Percentiles rank a stretch among this genome's conserved stretches.
Evolutionary conservation across 2,797 vertebrate species (phyloP).

Genomic region (Manis javanica): DNA sequence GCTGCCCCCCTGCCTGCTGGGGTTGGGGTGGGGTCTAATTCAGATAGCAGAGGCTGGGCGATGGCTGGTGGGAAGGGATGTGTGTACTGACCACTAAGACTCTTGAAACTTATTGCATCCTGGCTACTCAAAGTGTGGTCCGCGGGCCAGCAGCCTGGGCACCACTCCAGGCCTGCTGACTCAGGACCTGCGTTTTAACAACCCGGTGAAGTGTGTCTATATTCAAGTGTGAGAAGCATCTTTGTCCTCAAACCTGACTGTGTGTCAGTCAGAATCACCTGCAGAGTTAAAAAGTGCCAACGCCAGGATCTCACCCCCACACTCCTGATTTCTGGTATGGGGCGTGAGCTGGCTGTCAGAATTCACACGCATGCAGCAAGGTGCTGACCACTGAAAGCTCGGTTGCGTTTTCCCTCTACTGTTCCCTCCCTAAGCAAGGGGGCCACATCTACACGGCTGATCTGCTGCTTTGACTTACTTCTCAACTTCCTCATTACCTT

Average conservation of each 20-base stretch:
- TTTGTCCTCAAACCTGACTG: neutral
- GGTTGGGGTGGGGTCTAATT: neutral
- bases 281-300: neutral
- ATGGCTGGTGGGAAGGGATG: neutral
- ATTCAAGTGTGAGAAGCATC: neutral
- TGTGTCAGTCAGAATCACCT: neutral
- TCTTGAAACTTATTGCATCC: neutral
- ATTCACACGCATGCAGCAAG: neutral
- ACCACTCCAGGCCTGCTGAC: too few species aligned
- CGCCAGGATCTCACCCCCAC: too few species aligned
- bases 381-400: neutral
- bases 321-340: neutral
- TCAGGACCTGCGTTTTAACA: neutral
- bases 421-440: neutral
- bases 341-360: neutral
- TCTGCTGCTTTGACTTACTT: neutral
- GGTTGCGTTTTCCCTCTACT: neutral
- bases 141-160: rapidly evolving
- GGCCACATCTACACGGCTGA: neutral
- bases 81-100: rapidly evolving
- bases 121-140: neutral
- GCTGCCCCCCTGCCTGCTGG: neutral
- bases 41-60: neutral
- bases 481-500: neutral
- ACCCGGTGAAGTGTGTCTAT: neutral